phyloP scores from a whole-genome alignment of 2,113 vertebrate genomes.

The Malurus elegans region DNA sequence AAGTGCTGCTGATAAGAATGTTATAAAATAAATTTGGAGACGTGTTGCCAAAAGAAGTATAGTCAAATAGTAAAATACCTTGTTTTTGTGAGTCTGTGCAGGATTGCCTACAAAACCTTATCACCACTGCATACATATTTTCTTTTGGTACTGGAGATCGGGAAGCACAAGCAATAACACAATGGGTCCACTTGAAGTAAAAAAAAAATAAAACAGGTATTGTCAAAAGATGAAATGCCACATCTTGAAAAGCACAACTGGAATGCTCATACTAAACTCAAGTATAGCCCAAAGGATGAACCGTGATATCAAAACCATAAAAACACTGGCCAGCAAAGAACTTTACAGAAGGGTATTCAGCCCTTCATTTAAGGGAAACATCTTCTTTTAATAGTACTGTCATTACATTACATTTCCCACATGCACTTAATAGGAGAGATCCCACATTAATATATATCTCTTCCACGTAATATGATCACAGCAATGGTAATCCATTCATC shows the following conservation, averaged over 20 bases:
- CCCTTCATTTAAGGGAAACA: neutral
- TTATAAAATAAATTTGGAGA: neutral
- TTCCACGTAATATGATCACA: neutral
- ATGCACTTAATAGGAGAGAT: neutral
- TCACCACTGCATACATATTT: neutral
- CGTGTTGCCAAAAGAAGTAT: neutral
- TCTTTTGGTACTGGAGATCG: neutral
- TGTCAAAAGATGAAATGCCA: neutral
- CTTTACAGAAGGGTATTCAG: neutral
- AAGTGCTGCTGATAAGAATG: neutral
- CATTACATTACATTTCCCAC: neutral
- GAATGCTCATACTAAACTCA: neutral
- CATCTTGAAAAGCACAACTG: neutral
- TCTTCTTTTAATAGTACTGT: neutral
- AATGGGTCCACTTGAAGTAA: neutral
- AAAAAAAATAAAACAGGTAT: neutral
- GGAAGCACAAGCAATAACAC: neutral
- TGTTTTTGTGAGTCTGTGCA: neutral
- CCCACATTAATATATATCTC: neutral
- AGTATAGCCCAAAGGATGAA: neutral
- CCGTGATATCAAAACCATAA: neutral
- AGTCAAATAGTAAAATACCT: neutral
- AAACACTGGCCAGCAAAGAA: neutral
- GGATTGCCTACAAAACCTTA: neutral
- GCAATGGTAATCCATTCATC: neutral